A percentile compares a stretch with the other conserved stretches of the same genome.
phyloP scores from a whole-genome alignment of 1,140 invertebrate species.

The Brachionus calyciflorus region DNA sequence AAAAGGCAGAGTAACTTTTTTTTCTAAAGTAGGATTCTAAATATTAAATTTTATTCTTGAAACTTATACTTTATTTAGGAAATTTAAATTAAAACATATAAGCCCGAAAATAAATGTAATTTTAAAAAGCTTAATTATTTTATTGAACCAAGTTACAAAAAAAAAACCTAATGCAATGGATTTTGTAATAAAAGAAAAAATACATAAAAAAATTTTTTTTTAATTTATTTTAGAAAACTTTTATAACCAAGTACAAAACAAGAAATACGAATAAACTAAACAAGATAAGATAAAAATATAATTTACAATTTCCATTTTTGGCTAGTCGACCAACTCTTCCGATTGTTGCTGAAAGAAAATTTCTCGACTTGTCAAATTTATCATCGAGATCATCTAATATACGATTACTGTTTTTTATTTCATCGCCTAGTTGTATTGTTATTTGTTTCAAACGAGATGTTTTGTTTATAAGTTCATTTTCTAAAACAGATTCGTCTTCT shows the following conservation, averaged over 20 bases:
- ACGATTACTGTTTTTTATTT: conserved; percentile 30
- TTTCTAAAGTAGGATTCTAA: too few relatives aligned
- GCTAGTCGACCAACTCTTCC: neutral
- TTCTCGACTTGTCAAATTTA: conserved; percentile 19
- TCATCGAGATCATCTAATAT: conserved; percentile 24
- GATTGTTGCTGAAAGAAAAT: neutral
- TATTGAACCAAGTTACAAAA: too few relatives aligned
- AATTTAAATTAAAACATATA: too few relatives aligned
- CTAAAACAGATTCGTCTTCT: conserved; percentile 18
- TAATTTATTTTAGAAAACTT: conserved; percentile 6
- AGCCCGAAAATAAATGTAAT: too few relatives aligned
- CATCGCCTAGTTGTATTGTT: conserved; percentile 30
- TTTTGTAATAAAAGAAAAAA: too few relatives aligned
- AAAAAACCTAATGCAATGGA: too few relatives aligned
- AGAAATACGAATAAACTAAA: neutral
- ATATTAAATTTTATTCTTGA: too few relatives aligned
- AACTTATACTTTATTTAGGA: too few relatives aligned
- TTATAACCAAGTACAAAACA: neutral
- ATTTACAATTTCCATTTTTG: conserved; percentile 43
- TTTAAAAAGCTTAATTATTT: too few relatives aligned
- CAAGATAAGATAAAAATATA: conserved; percentile 39
- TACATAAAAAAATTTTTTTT: too few relatives aligned
- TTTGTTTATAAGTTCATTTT: conserved; percentile 25
- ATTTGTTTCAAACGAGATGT: conserved; percentile 37
- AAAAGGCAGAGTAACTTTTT: too few relatives aligned